Evolutionary conservation across 2,888 invertebrate genomes (phyloP).

Genomic region (Cryptophagus acutangulus): DNA sequence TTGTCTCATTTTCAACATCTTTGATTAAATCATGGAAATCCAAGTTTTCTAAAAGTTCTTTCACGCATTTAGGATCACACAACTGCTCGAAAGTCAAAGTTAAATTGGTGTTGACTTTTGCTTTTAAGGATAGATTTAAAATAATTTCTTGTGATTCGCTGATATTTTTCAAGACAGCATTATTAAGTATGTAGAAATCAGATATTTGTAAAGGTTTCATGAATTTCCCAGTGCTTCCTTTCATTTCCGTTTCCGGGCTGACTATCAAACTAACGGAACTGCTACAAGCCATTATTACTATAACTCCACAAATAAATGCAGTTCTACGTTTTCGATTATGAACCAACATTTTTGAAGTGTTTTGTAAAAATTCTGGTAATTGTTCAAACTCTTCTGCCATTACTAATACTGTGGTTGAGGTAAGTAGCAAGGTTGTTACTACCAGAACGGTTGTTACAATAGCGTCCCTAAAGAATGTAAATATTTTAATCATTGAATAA

Average conservation of each 20-base stretch:
- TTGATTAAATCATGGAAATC: slow-evolving; percentile 18
- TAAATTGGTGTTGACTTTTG: slow-evolving; percentile 49
- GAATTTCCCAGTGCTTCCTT: neutral
- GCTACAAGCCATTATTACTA: slow-evolving; percentile 69
- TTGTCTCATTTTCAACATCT: neutral
- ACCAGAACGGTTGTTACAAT: slow-evolving; percentile 57
- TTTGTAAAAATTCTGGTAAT: slow-evolving; percentile 60
- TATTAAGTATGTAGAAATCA: slow-evolving; percentile 7
- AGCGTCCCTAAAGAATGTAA: slow-evolving; percentile 55
- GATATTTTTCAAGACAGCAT: neutral
- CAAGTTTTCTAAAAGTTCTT: slow-evolving; percentile 23
- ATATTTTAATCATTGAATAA: too few relatives aligned
- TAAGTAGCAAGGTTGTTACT: slow-evolving; percentile 65
- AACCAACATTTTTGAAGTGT: slow-evolving; percentile 67
- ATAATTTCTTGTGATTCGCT: slow-evolving; percentile 25
- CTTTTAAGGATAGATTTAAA: slow-evolving; percentile 46
- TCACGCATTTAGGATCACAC: slow-evolving; percentile 27
- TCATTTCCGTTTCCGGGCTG: slow-evolving; percentile 26
- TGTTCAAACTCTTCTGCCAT: slow-evolving; percentile 82
- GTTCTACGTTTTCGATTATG: slow-evolving; percentile 70
- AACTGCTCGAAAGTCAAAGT: slow-evolving; percentile 39
- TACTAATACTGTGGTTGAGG: slow-evolving; percentile 67
- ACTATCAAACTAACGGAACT: slow-evolving; percentile 52
- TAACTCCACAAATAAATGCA: slow-evolving; percentile 73
- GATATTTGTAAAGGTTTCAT: neutral